phyloP scores from a whole-genome alignment of 1,140 invertebrate species.

The Trachymyrmex cornetzi region DNA sequence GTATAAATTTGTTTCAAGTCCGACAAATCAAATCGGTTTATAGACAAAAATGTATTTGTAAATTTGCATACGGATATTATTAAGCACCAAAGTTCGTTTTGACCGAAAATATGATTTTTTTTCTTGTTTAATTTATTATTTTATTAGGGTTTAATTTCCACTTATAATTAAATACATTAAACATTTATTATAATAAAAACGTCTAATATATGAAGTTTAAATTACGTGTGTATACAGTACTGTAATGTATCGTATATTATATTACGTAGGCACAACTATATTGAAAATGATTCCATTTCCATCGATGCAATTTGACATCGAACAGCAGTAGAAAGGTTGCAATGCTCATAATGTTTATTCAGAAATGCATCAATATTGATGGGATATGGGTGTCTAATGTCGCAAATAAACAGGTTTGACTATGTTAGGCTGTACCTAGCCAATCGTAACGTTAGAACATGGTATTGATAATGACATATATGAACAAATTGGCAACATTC shows the following conservation, averaged over 20 bases:
- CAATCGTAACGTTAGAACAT: conserved; percentile 38
- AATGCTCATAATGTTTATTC: conserved; percentile 42
- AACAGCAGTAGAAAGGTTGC: conserved; percentile 7
- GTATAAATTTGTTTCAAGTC: too few species aligned
- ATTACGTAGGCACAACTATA: neutral
- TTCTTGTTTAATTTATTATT: too few species aligned
- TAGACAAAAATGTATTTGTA: too few species aligned
- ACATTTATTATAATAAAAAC: neutral
- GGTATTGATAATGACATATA: conserved; percentile 41
- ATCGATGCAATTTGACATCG: conserved; percentile 10
- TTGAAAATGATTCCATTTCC: conserved; percentile 5
- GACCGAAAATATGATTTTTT: too few species aligned
- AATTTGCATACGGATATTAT: too few species aligned
- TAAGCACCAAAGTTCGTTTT: too few species aligned
- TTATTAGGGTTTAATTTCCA: too few species aligned
- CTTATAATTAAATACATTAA: neutral
- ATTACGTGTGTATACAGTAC: neutral
- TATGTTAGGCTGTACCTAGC: conserved; percentile 27
- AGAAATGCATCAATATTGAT: conserved; percentile 35
- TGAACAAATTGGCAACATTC: conserved; percentile 41
- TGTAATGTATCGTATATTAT: neutral
- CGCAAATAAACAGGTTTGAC: conserved; percentile 32
- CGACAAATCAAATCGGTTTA: too few species aligned
- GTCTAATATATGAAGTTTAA: neutral
- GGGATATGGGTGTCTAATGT: conserved; percentile 36